Evolutionary conservation across 2,888 invertebrate species (phyloP).

Genomic region (Schrankia costaestrigalis): DNA sequence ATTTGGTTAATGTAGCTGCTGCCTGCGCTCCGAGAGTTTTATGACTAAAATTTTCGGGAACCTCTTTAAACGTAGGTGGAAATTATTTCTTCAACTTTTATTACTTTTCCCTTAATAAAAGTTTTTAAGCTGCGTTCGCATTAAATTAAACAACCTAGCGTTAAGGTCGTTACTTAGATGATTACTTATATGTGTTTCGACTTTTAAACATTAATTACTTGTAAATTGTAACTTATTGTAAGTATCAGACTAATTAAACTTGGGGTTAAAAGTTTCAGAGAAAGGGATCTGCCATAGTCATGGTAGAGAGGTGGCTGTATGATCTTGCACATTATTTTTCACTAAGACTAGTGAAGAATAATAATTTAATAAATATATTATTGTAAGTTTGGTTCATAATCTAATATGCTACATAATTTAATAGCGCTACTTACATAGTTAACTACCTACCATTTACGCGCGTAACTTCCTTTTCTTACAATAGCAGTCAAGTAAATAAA

Average conservation of each 20-base stretch:
- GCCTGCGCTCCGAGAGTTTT: conserved; percentile 46
- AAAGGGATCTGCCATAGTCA: no score
- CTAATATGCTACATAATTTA: no score
- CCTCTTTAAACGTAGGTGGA: conserved; percentile 52
- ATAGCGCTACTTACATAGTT: no score
- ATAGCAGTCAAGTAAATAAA: no score
- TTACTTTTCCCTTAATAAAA: conserved; percentile 42
- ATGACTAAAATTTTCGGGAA: conserved; percentile 53
- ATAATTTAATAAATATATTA: no score
- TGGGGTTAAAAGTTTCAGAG: no score
- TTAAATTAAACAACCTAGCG: conserved; percentile 28
- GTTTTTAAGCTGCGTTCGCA: conserved; percentile 32
- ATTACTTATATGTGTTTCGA: conserved; percentile 21
- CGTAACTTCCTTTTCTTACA: no score
- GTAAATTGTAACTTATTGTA: conserved; percentile 19
- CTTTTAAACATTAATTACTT: conserved; percentile 27
- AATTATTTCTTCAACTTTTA: conserved; percentile 60
- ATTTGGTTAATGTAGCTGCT: conserved; percentile 67
- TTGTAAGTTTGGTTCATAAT: no score
- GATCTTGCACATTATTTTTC: no score
- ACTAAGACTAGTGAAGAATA: no score
- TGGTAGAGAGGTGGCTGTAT: no score
- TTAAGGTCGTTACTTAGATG: conserved; percentile 17
- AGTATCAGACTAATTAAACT: neutral
- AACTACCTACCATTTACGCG: no score